Percentiles rank a stretch among this genome's conserved stretches.
Conservation (phyloP, 1,140 invertebrate species). For the Pomacea maculata region DNA sequence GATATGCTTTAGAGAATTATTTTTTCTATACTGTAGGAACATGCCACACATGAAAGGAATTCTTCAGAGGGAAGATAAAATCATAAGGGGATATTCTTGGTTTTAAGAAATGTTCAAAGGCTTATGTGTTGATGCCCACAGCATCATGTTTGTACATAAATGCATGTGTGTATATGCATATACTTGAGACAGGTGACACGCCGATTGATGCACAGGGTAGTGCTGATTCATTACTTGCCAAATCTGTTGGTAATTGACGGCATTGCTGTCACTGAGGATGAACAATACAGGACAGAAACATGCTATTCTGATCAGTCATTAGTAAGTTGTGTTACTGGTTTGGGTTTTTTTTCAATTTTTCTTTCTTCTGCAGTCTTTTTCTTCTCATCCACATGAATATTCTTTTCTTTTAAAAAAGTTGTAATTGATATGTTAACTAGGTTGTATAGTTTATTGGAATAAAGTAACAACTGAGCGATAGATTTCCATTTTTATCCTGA, state of each 20-base stretch:
- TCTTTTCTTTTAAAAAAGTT: not conserved
- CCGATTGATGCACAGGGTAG: slow-evolving; percentile 59
- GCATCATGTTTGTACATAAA: slow-evolving; percentile 1
- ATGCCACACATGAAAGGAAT: no score
- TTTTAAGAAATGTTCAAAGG: no score
- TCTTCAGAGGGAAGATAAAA: no score
- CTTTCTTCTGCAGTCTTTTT: not conserved
- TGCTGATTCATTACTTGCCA: slow-evolving; percentile 60
- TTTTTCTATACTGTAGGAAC: no score
- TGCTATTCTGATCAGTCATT: slow-evolving; percentile 61
- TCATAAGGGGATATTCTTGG: no score
- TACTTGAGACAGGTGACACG: slow-evolving; percentile 49
- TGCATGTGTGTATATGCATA: slow-evolving; percentile 11
- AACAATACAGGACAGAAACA: slow-evolving; percentile 59
- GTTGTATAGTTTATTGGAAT: no score
- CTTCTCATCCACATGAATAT: not conserved
- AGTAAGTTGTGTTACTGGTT: slow-evolving; percentile 9
- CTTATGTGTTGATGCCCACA: no score
- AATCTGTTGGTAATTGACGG: slow-evolving; percentile 62
- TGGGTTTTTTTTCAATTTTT: not conserved
- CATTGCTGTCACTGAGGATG: slow-evolving; percentile 62
- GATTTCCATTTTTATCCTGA: no score
- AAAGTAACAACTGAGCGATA: no score
- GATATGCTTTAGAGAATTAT: no score
- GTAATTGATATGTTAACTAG: no score